Evolutionary conservation across 1,140 invertebrate genomes (phyloP).

Genomic region (Drosophila azteca): DNA sequence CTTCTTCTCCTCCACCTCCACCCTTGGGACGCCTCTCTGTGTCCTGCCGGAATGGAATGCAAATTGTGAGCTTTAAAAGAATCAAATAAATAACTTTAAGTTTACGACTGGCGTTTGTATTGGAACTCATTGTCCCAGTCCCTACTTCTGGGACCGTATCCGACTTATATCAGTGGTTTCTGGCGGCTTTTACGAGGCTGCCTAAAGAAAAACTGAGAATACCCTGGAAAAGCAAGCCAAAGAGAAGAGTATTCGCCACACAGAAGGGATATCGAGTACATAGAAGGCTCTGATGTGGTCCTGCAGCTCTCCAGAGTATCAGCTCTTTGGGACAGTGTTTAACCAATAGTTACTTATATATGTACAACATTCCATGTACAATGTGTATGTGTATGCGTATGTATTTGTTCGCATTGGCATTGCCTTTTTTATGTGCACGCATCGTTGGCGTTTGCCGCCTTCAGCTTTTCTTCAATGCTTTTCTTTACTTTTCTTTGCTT

Average conservation of each 20-base stretch:
- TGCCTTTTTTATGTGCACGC: conserved; percentile 54
- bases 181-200: conserved; percentile 44
- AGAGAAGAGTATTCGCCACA: too few species aligned
- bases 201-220: background rate
- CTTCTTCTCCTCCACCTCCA: conserved; percentile 9
- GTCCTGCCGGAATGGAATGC: conserved; percentile 4
- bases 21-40: conserved; percentile 10
- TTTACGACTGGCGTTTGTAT: conserved; percentile 69
- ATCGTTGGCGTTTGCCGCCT: conserved; percentile 46
- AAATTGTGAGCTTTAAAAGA: conserved; percentile 54
- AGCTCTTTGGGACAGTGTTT: background rate
- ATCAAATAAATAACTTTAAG: conserved; percentile 70
- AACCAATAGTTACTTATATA: conserved; percentile 30
- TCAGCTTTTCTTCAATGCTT: conserved; percentile 34
- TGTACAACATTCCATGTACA: conserved; percentile 9
- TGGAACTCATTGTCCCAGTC: conserved; percentile 28
- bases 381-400: conserved; percentile 13
- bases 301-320: background rate
- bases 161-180: conserved; percentile 17
- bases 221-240: too few species aligned
- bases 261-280: too few species aligned
- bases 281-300: too few species aligned
- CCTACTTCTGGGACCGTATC: conserved; percentile 31
- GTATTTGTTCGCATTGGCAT: conserved; percentile 22
- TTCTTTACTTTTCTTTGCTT: conserved; percentile 11